Conservation (phyloP, 2,113 vertebrate genomes). For the Illadopsis cleaveri region DNA sequence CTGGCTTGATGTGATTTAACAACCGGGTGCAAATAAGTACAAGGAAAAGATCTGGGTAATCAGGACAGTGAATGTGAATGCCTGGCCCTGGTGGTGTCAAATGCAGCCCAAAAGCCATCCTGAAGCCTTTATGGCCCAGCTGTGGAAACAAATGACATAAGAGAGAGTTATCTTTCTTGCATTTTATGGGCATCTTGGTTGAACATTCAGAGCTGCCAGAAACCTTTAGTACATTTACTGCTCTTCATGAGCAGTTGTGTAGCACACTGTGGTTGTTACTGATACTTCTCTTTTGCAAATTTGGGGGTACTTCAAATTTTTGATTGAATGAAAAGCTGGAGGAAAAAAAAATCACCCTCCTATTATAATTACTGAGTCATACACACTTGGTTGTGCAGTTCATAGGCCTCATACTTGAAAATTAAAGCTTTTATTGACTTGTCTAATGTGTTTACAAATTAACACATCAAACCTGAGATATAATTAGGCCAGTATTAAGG, state of each 20-base stretch:
- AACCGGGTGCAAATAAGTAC: neutral
- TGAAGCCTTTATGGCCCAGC: neutral
- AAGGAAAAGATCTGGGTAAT: neutral
- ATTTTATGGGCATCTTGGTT: neutral
- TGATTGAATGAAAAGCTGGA: neutral
- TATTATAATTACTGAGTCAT: neutral
- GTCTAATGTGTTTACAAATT: slow-evolving; percentile 23
- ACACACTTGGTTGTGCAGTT: neutral
- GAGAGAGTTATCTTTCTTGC: neutral
- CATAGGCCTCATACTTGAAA: neutral
- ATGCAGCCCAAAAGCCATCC: neutral
- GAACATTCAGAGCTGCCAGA: neutral
- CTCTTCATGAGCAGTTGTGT: neutral
- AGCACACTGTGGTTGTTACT: neutral
- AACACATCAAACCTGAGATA: neutral
- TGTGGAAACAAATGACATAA: neutral
- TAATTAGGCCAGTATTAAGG: neutral
- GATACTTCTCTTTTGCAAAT: neutral
- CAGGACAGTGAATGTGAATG: neutral
- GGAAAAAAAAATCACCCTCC: neutral
- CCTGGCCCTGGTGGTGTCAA: neutral
- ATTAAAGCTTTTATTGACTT: slow-evolving; percentile 25
- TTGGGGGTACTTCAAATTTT: neutral
- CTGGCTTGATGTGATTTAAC: neutral
- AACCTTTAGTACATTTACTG: neutral